A percentile compares a stretch with the other conserved stretches of the same genome.
Evolutionary conservation across 2,113 vertebrate genomes (phyloP).

Genomic region (Gracilinanus agilis): DNA sequence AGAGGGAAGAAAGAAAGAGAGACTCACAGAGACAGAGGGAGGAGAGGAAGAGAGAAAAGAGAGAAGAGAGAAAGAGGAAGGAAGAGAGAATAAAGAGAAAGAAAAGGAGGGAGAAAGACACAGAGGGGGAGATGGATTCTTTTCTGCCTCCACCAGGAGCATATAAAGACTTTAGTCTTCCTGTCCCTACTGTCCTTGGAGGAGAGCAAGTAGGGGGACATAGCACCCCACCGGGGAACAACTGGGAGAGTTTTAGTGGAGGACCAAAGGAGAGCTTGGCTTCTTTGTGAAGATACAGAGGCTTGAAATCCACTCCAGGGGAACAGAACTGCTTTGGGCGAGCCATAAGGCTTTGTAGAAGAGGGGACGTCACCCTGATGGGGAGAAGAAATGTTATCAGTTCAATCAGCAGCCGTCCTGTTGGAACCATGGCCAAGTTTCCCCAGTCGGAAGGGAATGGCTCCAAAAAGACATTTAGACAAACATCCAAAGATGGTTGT

Average conservation of each 20-base stretch:
- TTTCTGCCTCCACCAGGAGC: not conserved
- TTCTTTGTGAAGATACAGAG: not conserved
- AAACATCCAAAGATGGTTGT: not conserved
- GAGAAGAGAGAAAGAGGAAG: no score
- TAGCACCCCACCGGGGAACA: not conserved
- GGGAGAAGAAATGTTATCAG: slow-evolving; percentile 51
- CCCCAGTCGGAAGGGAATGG: not conserved
- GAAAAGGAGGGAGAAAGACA: no score
- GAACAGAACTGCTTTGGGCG: not conserved
- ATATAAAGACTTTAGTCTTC: not conserved
- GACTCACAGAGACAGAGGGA: no score
- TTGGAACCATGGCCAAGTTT: not conserved
- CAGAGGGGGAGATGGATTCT: no score
- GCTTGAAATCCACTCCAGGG: not conserved
- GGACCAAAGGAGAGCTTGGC: not conserved
- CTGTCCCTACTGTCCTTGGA: not conserved
- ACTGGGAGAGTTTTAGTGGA: not conserved
- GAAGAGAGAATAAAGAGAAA: no score
- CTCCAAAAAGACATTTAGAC: slow-evolving; percentile 31
- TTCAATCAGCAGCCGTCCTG: not conserved
- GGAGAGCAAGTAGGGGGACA: not conserved
- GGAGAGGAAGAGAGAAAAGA: no score
- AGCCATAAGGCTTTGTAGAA: not conserved
- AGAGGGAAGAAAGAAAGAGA: no score
- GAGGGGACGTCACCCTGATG: slow-evolving; percentile 28